phyloP scores from a whole-genome alignment of 2,797 vertebrate species.

The Manis crassicaudata region DNA sequence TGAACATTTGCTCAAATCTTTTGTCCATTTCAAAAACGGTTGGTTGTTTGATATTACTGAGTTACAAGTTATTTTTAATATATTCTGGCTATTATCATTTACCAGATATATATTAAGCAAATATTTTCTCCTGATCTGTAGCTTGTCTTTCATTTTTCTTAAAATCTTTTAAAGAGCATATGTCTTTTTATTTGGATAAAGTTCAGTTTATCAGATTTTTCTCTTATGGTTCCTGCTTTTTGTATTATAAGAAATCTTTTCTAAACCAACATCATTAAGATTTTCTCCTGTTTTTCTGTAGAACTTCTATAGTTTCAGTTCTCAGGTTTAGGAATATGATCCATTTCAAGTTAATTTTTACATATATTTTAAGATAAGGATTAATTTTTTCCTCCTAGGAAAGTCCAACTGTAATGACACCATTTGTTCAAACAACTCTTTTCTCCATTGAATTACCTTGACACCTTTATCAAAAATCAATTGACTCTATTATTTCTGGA shows the following conservation, averaged over 20 bases:
- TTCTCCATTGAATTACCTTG: neutral
- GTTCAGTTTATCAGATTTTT: neutral
- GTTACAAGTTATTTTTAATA: slow-evolving; percentile 15
- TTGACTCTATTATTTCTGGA: neutral
- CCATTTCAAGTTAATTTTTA: slow-evolving; percentile 19
- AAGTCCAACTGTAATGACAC: neutral
- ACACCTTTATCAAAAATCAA: neutral
- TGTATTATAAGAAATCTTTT: slow-evolving; percentile 12
- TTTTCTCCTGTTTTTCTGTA: slow-evolving; percentile 14
- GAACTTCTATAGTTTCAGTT: neutral
- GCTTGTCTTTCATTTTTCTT: neutral
- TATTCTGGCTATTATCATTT: neutral
- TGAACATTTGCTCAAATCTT: neutral
- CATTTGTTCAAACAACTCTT: neutral
- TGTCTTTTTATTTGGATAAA: neutral
- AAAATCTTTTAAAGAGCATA: neutral
- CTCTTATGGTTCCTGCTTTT: neutral
- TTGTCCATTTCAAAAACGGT: slow-evolving; percentile 5
- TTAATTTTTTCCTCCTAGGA: neutral
- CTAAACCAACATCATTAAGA: neutral
- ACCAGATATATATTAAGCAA: neutral
- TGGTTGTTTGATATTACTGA: neutral
- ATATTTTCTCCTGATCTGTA: neutral
- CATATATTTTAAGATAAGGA: neutral
- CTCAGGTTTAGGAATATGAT: neutral